phyloP scores from a whole-genome alignment of 1,140 invertebrate species.

The Orchesella cincta region DNA sequence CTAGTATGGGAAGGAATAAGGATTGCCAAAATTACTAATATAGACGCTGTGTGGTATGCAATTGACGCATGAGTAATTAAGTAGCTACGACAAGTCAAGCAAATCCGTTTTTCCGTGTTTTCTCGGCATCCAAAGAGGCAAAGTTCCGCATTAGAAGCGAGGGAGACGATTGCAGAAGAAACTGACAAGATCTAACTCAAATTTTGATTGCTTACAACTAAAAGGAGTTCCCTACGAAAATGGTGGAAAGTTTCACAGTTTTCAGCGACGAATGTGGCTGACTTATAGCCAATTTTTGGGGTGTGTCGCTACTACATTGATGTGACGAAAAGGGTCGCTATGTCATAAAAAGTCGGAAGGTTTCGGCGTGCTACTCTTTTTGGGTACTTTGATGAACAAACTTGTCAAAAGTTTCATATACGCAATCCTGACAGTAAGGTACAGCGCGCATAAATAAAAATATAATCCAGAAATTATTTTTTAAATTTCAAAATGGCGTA shows the following conservation, averaged over 20 bases:
- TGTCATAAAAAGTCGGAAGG: neutral
- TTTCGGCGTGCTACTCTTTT: neutral
- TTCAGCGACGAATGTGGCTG: conserved; percentile 2
- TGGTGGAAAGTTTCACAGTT: neutral
- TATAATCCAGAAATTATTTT: neutral
- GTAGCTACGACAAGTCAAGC: neutral
- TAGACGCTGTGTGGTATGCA: too few species aligned
- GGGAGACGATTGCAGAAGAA: too few species aligned
- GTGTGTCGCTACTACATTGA: neutral
- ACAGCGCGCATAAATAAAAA: neutral
- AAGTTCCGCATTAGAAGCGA: too few species aligned
- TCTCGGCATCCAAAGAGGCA: too few species aligned
- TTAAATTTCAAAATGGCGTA: neutral
- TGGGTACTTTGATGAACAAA: conserved; percentile 18
- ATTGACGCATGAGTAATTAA: too few species aligned
- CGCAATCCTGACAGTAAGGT: neutral
- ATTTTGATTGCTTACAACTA: too few species aligned
- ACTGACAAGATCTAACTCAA: too few species aligned
- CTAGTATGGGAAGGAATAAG: too few species aligned
- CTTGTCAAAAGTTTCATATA: conserved; percentile 28
- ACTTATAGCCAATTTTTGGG: neutral
- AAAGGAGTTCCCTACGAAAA: neutral
- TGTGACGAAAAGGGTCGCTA: neutral
- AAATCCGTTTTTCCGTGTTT: neutral
- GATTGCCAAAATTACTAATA: too few species aligned